Evolutionary conservation across 2,113 vertebrate species (phyloP), one percentile per base, ranked within the genome.

Genomic region (Octodon degus): DNA sequence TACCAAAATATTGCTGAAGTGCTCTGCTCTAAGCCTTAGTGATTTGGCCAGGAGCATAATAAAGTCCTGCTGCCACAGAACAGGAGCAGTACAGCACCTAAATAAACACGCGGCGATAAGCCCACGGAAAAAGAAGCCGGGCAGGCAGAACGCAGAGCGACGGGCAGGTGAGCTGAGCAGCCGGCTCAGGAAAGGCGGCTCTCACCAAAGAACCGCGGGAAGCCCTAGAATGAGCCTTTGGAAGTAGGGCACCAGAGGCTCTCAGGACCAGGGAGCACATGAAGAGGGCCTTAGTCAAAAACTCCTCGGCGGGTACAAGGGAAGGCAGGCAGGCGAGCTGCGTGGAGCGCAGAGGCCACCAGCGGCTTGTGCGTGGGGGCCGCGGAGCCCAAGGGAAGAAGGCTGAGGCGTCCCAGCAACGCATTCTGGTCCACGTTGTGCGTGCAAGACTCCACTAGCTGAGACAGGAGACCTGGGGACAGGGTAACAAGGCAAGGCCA

Each of bases 391-490:
- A 30, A 1, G 19, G 43, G 40, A 68, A 81, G 50, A 16, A 43
- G 43, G 43, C 55, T 12, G 27, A 12, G 30, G 25, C 63, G 17
- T 55, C 55, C 27, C 13, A 68, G 0, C 20, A 30, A 67, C 7
- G 27, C 17, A 0, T 22, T 22, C 50, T 24, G 22, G 22, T 20
- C n/a, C 32, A 6, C 43, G 27, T 6, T 40, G 37, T 55, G 55
- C 55, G 40, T 24, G 14, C 32, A 17, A n/a, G n/a, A 24, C 27
- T 58, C 1, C 2, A 13, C 27, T 55, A 20, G 7, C 65, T 82
- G 25, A n/a, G 22, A 1, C 53, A 32, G 0, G n/a, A 17, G 19
- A 16, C 40, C 24, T 0, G 53, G 76, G 53, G 12, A n/a, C 13
- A 81, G n/a, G 9, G 11, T 30, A 17, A 25, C 43, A 14, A 43